These are phyloP conservation scores for Monodelphis domestica DNA, from an alignment of 2,797 vertebrate genomes.

Conservation along the genomic window DNA sequence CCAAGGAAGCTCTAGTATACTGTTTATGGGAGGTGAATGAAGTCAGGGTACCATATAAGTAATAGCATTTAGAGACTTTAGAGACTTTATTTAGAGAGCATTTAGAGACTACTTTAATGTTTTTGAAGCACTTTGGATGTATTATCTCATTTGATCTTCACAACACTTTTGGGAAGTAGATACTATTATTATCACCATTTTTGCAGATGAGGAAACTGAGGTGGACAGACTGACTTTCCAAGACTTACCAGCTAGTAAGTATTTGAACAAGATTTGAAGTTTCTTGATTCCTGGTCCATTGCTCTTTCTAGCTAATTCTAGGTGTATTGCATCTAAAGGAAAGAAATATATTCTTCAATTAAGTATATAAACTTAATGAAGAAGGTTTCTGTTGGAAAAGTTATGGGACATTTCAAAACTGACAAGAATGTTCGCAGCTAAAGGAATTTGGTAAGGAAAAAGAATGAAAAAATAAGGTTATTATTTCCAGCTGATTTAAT, in stretches of 20 bases:
- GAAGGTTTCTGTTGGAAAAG: neutral
- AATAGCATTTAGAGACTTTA: neutral
- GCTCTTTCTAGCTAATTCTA: neutral
- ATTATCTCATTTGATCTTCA: neutral
- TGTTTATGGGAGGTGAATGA: neutral
- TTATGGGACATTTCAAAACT: neutral
- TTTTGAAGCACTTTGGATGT: neutral
- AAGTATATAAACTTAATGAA: neutral
- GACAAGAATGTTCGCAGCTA: neutral
- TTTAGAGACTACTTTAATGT: neutral
- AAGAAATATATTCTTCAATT: neutral
- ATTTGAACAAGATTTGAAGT: neutral
- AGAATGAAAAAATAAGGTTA: neutral
- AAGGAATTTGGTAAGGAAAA: neutral
- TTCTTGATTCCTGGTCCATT: neutral
- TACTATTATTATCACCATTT: neutral
- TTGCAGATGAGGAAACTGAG: neutral
- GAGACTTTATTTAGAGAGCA: too few relatives aligned
- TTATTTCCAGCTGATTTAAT: neutral
- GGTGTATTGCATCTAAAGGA: neutral
- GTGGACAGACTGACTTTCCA: neutral
- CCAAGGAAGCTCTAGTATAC: constrained; percentile 8
- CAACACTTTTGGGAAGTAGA: neutral
- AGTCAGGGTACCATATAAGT: neutral
- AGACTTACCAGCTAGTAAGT: neutral